Evolutionary conservation across 2,888 invertebrate species (phyloP), one percentile per base, ranked within the genome.

Genomic region (Mythimna lalbum): DNA sequence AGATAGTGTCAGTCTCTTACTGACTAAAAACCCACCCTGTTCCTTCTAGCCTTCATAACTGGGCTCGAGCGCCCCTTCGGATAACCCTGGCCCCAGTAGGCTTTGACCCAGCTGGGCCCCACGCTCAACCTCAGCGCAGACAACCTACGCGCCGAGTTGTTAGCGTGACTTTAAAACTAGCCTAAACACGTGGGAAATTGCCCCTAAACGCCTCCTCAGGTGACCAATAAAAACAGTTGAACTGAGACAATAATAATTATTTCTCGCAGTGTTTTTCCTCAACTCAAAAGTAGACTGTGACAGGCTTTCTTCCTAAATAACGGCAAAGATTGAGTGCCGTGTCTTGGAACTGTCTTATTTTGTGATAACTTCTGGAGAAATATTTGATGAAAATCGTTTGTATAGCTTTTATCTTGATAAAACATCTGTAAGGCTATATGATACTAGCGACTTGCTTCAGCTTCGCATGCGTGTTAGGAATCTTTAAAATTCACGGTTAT

Each of bases 271-370:
- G 59, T 72, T 59, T 66, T 63, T 66, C 61, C 59, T 56, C 19
- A 67, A 71, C 66, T 70, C 68, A 71, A 63, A 71, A 69, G 62
- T 60, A 36, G 64, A 76, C 74, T 65, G 65, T 71, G 73, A 76
- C 73, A 73, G 70, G 76, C 63, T 66, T 73, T 81, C 76, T 80
- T 64, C 67, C 39, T 53, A 63, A 82, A 76, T 73, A 76, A 74
- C 65, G 61, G 82, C 76, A 65, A 73, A 70, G 76, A 80, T 81
- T 73, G 76, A 82, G 70, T 64, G 67, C 60, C 47, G 69, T 65
- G 62, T 73, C 68, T 61, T 60, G 10, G 9, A 64, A 50, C 52
- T 39, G 56, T 63, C 60, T 67, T 62, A 67, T 82, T 75, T 63
- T 66, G 21, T 59, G 52, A 66, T 68, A 75, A 70, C 72, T 82